Evolutionary conservation across 2,888 invertebrate species (phyloP).

Genomic region (Hermodice carunculata): DNA sequence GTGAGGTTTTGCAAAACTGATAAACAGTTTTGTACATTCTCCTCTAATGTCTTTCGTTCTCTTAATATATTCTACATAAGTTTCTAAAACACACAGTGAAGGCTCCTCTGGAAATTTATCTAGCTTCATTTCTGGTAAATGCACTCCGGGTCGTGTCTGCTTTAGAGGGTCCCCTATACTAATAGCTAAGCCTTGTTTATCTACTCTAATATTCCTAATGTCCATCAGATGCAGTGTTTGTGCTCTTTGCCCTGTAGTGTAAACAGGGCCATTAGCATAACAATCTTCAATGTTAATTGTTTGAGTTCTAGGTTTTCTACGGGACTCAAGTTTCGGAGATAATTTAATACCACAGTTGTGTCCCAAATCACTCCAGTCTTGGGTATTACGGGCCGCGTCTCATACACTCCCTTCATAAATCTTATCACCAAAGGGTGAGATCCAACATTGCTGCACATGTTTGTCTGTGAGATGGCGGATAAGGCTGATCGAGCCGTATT

Average conservation of each 20-base stretch:
- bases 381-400: constrained; percentile 27
- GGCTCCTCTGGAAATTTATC: constrained; percentile 17
- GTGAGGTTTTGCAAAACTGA: constrained; percentile 25
- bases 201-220: constrained; percentile 17
- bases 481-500: constrained; percentile 27
- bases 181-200: neutral
- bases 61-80: constrained; percentile 18
- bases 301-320: constrained; percentile 21
- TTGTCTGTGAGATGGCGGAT: neutral
- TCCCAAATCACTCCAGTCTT: constrained; percentile 35
- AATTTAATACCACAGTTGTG: constrained; percentile 27
- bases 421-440: constrained; percentile 18
- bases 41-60: constrained; percentile 22
- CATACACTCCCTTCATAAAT: constrained; percentile 38
- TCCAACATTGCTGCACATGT: neutral
- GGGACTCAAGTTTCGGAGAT: constrained; percentile 14
- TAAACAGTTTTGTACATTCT: constrained; percentile 17
- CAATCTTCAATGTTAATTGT: constrained; percentile 21
- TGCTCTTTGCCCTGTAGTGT: constrained; percentile 32
- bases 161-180: constrained; percentile 29
- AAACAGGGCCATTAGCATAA: constrained; percentile 30
- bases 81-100: constrained; percentile 24
- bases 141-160: constrained; percentile 23
- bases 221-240: constrained; percentile 30
- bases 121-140: constrained; percentile 14